Percentiles rank a stretch among this genome's conserved stretches.
Evolutionary conservation across 2,113 vertebrate species (phyloP).

Genomic region (Enhydra lutris): DNA sequence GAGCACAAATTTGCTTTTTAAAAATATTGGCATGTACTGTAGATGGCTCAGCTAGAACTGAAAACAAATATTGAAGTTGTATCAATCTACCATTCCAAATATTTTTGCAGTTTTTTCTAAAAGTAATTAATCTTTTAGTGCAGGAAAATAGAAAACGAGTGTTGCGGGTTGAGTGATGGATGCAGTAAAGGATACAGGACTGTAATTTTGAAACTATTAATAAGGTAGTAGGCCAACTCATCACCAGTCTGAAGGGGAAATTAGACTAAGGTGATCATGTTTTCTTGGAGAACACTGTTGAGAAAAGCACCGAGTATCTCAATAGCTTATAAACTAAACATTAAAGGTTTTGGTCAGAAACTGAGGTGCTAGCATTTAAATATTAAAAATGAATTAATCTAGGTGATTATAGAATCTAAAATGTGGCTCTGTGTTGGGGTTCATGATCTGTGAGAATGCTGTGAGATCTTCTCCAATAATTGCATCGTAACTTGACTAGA

Average conservation of each 20-base stretch:
- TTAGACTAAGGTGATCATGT: not conserved
- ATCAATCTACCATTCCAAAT: not conserved
- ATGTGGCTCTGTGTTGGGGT: not conserved
- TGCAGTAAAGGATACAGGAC: not conserved
- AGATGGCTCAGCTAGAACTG: not conserved
- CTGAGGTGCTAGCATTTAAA: not conserved
- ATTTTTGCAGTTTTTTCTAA: not conserved
- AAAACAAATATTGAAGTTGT: not conserved
- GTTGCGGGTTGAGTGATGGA: not conserved
- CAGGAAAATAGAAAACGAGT: not conserved
- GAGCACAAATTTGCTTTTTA: not conserved
- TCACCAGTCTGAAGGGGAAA: not conserved
- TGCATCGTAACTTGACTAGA: not conserved
- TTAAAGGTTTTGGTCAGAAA: not conserved
- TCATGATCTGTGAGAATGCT: not conserved
- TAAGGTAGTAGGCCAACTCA: not conserved
- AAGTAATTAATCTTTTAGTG: not conserved
- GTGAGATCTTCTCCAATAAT: not conserved
- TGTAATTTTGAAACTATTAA: not conserved
- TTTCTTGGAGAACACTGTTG: not conserved
- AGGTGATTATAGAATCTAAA: not conserved
- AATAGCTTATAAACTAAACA: not conserved
- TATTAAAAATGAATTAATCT: not conserved
- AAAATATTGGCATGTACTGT: not conserved
- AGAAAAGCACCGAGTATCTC: not conserved